Percentiles rank a stretch among this genome's conserved stretches.
Evolutionary conservation across 2,888 invertebrate species (phyloP).

Genomic region (Eupeodes latifasciatus): DNA sequence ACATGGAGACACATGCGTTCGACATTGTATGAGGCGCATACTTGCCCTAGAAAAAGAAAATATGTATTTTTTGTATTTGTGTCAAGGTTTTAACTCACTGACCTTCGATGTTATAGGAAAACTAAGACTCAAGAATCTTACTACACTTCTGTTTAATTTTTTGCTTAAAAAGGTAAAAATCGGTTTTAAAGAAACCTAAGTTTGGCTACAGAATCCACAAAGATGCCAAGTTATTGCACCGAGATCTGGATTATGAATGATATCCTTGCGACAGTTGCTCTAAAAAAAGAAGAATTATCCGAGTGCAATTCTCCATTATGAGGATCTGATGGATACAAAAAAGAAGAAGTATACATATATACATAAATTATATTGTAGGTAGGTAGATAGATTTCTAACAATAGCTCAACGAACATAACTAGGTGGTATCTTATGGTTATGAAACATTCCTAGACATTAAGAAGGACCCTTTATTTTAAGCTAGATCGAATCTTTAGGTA

Average conservation of each 20-base stretch:
- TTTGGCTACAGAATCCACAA: neutral
- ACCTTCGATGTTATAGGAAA: too few relatives aligned
- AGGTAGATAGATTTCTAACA: neutral
- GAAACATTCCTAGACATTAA: neutral
- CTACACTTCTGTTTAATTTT: neutral
- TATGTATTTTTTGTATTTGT: too few relatives aligned
- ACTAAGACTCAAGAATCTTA: too few relatives aligned
- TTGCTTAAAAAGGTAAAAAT: neutral
- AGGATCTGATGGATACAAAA: neutral
- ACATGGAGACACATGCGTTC: too few relatives aligned
- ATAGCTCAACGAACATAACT: constrained; percentile 7
- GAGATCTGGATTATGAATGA: neutral
- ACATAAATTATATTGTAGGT: neutral
- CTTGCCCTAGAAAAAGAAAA: too few relatives aligned
- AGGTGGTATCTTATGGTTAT: neutral
- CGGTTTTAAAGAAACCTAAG: neutral
- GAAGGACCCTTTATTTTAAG: constrained; percentile 2
- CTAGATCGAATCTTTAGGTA: neutral
- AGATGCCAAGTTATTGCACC: neutral
- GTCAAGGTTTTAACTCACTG: too few relatives aligned
- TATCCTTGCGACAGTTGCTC: neutral
- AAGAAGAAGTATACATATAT: neutral
- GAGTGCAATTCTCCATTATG: neutral
- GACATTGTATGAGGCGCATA: too few relatives aligned
- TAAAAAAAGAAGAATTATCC: neutral